These are phyloP conservation scores for Girardia tigrina DNA, from an alignment of 2,888 invertebrate species.

Conservation along the genomic window DNA sequence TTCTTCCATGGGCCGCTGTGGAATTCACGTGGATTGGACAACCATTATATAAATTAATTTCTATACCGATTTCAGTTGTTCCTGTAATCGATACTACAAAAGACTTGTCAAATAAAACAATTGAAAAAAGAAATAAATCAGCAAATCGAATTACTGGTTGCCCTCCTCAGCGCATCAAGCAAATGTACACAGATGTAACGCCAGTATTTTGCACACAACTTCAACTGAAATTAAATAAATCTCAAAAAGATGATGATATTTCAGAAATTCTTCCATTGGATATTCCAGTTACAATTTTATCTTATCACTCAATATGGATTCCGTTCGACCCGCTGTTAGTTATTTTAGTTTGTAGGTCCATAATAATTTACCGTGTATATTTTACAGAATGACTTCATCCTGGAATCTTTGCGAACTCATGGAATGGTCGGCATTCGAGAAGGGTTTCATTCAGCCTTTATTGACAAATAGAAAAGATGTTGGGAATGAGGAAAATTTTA, in stretches of 20 bases:
- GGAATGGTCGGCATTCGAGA: background rate
- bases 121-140: background rate
- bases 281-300: background rate
- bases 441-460: background rate
- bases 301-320: background rate
- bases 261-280: background rate
- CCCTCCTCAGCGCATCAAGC: background rate
- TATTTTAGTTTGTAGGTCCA: background rate
- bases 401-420: background rate
- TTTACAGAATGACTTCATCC: background rate
- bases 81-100: background rate
- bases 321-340: background rate
- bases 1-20: slow-evolving; percentile 29
- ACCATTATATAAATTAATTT: slow-evolving; percentile 6
- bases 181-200: background rate
- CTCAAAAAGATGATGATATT: background rate
- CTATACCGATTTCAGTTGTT: background rate
- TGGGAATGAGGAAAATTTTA: background rate
- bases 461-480: background rate
- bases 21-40: slow-evolving; percentile 1
- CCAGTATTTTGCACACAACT: background rate
- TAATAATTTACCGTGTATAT: background rate
- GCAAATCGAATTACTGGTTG: background rate
- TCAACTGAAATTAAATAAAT: background rate
- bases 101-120: background rate